Evolutionary conservation across 2,888 invertebrate genomes (phyloP), one percentile per base, ranked within the genome.

Genomic region (Steinernema carpocapsae): DNA sequence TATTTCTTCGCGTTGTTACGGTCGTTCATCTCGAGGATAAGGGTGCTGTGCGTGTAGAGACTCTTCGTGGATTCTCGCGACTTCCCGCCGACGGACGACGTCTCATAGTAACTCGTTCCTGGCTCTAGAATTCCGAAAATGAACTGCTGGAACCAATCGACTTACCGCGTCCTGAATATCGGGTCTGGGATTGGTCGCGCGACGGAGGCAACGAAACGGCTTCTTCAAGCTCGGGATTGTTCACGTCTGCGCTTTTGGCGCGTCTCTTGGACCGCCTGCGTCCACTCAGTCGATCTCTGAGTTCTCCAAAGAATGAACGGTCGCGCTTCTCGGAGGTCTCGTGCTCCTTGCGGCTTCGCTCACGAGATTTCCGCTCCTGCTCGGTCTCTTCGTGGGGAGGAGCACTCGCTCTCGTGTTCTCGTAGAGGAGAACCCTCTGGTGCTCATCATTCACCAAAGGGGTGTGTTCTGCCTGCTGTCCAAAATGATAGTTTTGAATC

Each of bases 151-250:
- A 1, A 72, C 10, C 70, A 14, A 72, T 29, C 42, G 17, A 26
- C 24, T 4, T 64, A 64, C 64, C 64, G 26, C 64, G 64, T 76
- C 80, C 79, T 72, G 79, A 76, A 72, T 83, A 83, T 26, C 84
- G 77, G 14, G 82, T 82, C 59, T 81, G 78, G 22, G 84, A 84
- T 22, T 80, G 79, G 76, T 87, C 87, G 56, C 87, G 74, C 37
- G 84, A 84, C 17, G 86, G 83, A 14, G 87, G 87, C n/a, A 82
- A 72, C 12, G 85, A 84, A 43, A 84, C 80, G 26, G 87, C 86
- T 71, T 84, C 86, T 73, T 86, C 85, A 12, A 85, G 71, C 51
- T 78, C 75, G 3, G 80, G 80, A 72, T 79, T 78, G 7, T 78
- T 77, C 22, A 79, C 72, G 74, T 85, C 85, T 7, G 83, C 74